phyloP scores from a whole-genome alignment of 2,113 vertebrate species.

The Anolis sagrei region DNA sequence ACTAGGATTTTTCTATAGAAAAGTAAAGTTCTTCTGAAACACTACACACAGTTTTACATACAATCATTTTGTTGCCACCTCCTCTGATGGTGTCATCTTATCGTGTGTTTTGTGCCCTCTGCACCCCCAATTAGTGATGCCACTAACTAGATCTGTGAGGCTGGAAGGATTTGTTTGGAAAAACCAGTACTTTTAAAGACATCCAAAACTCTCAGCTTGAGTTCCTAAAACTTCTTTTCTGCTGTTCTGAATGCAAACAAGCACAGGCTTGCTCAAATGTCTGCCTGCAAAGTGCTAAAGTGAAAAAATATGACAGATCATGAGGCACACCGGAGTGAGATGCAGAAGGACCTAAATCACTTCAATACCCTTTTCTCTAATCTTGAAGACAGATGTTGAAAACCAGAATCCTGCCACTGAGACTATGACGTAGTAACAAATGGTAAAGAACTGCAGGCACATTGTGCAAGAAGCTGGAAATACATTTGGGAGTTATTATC shows the following conservation, averaged over 20 bases:
- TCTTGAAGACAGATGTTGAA: conserved; percentile 56
- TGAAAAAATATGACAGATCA: conserved; percentile 48
- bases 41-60: no score
- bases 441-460: conserved; percentile 33
- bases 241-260: conserved; percentile 48
- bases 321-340: conserved; percentile 41
- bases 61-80: no score
- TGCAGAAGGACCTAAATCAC: conserved; percentile 60
- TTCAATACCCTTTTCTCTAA: conserved; percentile 56
- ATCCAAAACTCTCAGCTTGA: conserved; percentile 56
- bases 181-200: conserved; percentile 60
- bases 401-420: conserved; percentile 40
- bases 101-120: no score
- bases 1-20: no score
- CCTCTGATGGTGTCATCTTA: no score
- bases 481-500: conserved; percentile 69
- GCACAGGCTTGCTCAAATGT: conserved; percentile 57
- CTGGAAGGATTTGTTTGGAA: conserved; percentile 59
- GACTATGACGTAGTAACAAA: conserved; percentile 59
- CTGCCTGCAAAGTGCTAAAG: conserved; percentile 59
- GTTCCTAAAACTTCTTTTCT: conserved; percentile 57
- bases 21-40: no score
- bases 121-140: no score
- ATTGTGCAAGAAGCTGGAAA: conserved; percentile 50
- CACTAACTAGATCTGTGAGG: conserved; percentile 25